Base-by-base conservation (phyloP, 2,113 vertebrate species). In the Rhodinocichla rosea region DNA sequence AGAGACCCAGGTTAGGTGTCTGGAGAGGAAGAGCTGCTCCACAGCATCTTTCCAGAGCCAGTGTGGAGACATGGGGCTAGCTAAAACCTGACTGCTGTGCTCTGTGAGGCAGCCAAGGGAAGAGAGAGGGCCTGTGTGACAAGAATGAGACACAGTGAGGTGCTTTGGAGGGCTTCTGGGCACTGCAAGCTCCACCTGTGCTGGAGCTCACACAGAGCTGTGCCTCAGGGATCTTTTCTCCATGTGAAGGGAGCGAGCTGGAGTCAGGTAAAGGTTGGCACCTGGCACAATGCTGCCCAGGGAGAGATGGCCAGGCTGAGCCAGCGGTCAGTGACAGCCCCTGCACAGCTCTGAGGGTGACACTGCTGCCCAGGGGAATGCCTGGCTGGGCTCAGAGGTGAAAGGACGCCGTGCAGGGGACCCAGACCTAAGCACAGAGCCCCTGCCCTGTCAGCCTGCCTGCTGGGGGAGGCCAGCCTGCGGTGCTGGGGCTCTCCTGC, bases 281-380 rank as follows among this genome's bases (percentile, higher is more conserved):
- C 44, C 42, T 63, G 65, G 49, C 40, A 60, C 71, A 76, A 33
- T 45, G 27, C 23, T 62, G 19, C 20, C 32, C 52, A 22, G 32
- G 77, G n/a, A 67, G 44, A 89, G 89, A 50, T 1, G 27, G 3
- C 12, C 27, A 13, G 24, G 28, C 28, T 9, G 37, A 45, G n/a
- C 33, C 52, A 30, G 42, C 4, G 3, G 33, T 7, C 59, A 53
- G 52, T 14, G 32, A 18, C 53, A 60, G 7, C 13, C 26, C 11
- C 1, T 1, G 10, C 0, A 0, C 18, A 7, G 27, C 59, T 2
- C 67, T 20, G 5, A 0, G 0, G 52, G 4, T 18, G 50, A 53
- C n/a, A 28, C 39, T 0, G 2, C 45, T 20, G 73, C 11, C 50
- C 4, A 39, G 80, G 10, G 28, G 17, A 35, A 2, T 0, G 15